Percentiles rank a stretch among this genome's conserved stretches.
These are phyloP conservation scores for Zaprionus vittiger DNA, from an alignment of 1,140 invertebrate genomes.

Conservation along the genomic window DNA sequence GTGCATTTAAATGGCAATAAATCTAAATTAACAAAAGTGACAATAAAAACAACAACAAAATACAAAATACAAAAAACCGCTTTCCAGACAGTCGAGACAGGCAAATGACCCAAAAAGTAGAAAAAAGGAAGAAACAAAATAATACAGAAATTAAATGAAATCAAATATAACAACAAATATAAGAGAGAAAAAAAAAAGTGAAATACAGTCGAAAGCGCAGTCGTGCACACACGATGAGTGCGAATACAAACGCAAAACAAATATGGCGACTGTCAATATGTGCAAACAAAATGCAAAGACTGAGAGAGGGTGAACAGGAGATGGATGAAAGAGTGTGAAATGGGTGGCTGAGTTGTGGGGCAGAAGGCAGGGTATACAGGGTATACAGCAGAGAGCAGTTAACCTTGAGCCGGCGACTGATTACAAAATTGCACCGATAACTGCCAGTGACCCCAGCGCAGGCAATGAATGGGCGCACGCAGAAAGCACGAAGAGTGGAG, in stretches of 20 bases:
- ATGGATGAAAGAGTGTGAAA: slow-evolving; percentile 14
- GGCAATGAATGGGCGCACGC: slow-evolving; percentile 39
- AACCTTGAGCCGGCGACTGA: slow-evolving; percentile 77
- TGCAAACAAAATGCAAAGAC: slow-evolving; percentile 45
- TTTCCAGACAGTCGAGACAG: slow-evolving; percentile 47
- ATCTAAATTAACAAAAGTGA: slow-evolving; percentile 74
- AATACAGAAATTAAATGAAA: slow-evolving; percentile 16
- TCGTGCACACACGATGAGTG: slow-evolving; percentile 13
- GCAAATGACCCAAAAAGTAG: slow-evolving; percentile 75
- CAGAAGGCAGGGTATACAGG: not conserved
- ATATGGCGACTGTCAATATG: slow-evolving; percentile 64
- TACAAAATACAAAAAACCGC: slow-evolving; percentile 26
- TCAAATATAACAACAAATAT: slow-evolving; percentile 29
- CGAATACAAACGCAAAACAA: slow-evolving; percentile 41
- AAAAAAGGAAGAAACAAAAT: slow-evolving; percentile 1
- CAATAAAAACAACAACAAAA: slow-evolving; percentile 58
- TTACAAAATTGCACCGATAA: slow-evolving; percentile 83
- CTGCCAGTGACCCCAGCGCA: slow-evolving; percentile 72
- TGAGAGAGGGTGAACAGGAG: slow-evolving; percentile 3
- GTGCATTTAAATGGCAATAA: slow-evolving; percentile 74
- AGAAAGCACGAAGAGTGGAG: slow-evolving; percentile 34
- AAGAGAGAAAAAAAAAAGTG: slow-evolving; percentile 35
- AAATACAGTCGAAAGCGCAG: slow-evolving; percentile 46
- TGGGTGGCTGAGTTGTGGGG: not conserved
- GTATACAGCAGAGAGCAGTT: slow-evolving; percentile 41